Evolutionary conservation across 2,797 vertebrate species (phyloP), one percentile per base, ranked within the genome.

Genomic region (Sylvilagus floridanus): DNA sequence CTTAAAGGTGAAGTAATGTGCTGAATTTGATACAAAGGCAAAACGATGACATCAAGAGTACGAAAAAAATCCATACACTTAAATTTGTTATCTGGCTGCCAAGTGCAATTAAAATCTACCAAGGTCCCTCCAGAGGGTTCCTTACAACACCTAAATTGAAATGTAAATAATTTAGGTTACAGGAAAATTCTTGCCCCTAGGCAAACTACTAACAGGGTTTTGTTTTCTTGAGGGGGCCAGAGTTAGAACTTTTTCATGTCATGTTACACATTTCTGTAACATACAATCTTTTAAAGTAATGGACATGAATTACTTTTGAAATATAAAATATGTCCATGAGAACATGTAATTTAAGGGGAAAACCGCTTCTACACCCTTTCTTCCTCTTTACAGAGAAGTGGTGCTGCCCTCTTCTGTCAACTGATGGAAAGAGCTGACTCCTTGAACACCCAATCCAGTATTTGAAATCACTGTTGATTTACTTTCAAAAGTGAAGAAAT

Each of bases 321-420:
- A 78, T 85, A 84, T 62, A 73, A 91, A 90, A 85, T 37, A 54
- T 22, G 11, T 6, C 1, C 66, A 42, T 62, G 52, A 30, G 21
- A 30, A 1, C 73, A 24, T 63, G 26, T 60, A 82, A 66, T 83
- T 60, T 60, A 91, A 4, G 42, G 13, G 71, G 75, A 92, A 62
- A 35, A 19, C 10, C 5, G 14, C 21, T 63, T 60, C 28, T n/a
- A 54, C 50, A 28, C 14, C 30, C 28, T 32, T 35, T n/a, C 71
- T 72, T 35, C 30, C 54, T 94, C 75, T 78, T 88, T 52, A 87
- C 10, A 66, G 13, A 63, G 30, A 90, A 12, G 79, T 4, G 2
- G 21, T 73, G 75, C 94, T 97, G 95, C 94, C 96, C 96, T 88
- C 96, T 96, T 62, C 72, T 96, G 97, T 87, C 83, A 90, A 84